Evolutionary conservation across 2,113 vertebrate genomes (phyloP), one percentile per base, ranked within the genome.

Genomic region (Anser cygnoides): DNA sequence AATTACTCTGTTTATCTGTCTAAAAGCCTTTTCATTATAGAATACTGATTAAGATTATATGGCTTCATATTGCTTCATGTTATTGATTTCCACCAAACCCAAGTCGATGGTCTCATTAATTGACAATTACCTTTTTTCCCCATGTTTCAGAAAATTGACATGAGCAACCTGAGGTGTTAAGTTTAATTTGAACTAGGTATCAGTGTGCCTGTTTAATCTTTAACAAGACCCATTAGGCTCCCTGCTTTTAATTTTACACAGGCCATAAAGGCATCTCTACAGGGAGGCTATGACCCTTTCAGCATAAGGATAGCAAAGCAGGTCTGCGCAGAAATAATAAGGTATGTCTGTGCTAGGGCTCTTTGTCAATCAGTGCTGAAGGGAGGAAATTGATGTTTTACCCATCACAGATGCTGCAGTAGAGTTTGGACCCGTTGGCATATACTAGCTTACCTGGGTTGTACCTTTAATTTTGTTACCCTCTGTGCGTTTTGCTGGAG

Each of bases 81-180:
- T 98, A 98, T 98, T 95, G 98, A 98, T 98, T 97, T 96, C 95
- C 44, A 94, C 95, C 95, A 90, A 21, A 59, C 78, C 91, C 92
- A 95, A 90, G 89, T 89, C 75, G 66, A 97, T 97, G 92, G 95
- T 97, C 95, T 97, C 82, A 28, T 97, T 98, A 98, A 98, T 98
- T 97, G 98, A 98, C 98, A 98, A 97, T 98, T 98, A 98, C 97
- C 94, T 98, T 97, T 97, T 97, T 98, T 96, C 91, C 80, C 90
- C 54, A 67, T 97, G 96, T 97, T 97, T 97, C 94, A 96, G 89
- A 97, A 96, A 98, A 98, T 96, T 97, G 97, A 96, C 88, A 21
- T 80, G 79, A 90, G 73, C 31, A 86, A 96, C 92, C 92, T 4
- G 21, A 97, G 95, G 89, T 95, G 92, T 96, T 98, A 95, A 87